phyloP scores from a whole-genome alignment of 2,888 invertebrate genomes.

The Sycophila texana region DNA sequence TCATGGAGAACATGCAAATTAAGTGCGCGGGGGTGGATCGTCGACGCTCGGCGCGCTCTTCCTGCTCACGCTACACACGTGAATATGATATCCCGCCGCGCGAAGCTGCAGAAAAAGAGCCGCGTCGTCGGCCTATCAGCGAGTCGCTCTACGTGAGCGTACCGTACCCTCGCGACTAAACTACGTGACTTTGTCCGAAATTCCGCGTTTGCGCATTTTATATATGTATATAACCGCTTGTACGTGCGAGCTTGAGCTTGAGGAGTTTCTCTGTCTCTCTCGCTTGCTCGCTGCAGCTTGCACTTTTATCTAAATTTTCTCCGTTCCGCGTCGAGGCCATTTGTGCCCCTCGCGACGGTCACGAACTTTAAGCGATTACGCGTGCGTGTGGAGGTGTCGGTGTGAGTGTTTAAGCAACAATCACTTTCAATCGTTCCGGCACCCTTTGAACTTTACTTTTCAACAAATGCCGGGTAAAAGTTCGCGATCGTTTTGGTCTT shows the following conservation, averaged over 20 bases:
- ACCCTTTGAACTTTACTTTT: too few species aligned
- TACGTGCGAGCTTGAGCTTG: constrained; percentile 55
- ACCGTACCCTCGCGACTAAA: constrained; percentile 14
- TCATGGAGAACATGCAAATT: constrained; percentile 66
- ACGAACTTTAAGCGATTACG: too few species aligned
- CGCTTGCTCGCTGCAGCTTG: constrained; percentile 17
- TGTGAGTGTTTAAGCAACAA: too few species aligned
- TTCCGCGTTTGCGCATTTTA: constrained; percentile 56
- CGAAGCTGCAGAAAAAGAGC: background rate
- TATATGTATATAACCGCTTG: constrained; percentile 57
- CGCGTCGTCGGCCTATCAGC: too few species aligned
- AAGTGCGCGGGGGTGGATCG: constrained; percentile 63
- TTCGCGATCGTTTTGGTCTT: too few species aligned
- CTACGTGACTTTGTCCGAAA: constrained; percentile 56
- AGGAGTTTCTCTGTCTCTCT: constrained; percentile 6
- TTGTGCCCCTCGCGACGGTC: too few species aligned
- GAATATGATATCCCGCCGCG: constrained; percentile 24
- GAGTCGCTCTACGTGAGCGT: background rate
- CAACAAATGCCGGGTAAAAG: too few species aligned
- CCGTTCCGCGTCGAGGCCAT: too few species aligned
- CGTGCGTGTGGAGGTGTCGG: too few species aligned
- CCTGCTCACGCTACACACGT: constrained; percentile 24
- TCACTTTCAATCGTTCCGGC: too few species aligned
- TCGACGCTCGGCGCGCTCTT: constrained; percentile 57
- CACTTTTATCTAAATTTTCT: background rate